Percentiles rank a stretch among this genome's conserved stretches.
These are phyloP conservation scores for Clunio marinus DNA, from an alignment of 2,888 invertebrate species.

Conservation along the genomic window DNA sequence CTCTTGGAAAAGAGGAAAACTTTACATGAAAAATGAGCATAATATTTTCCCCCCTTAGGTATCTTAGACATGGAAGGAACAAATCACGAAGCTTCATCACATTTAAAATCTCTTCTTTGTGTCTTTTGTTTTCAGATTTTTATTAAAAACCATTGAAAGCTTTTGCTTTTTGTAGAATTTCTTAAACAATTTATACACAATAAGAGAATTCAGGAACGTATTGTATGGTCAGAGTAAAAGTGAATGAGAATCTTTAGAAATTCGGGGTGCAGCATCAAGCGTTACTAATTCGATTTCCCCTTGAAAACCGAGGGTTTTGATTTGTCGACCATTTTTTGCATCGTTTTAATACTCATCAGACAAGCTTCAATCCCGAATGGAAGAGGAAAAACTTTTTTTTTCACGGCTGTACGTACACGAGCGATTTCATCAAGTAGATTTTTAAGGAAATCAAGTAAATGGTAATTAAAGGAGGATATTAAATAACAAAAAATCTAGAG, in stretches of 20 bases:
- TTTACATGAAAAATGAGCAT: not conserved
- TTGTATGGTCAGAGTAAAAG: not conserved
- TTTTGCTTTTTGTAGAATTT: too few relatives aligned
- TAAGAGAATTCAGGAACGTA: not conserved
- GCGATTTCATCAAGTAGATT: too few relatives aligned
- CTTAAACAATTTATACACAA: not conserved
- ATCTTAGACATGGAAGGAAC: too few relatives aligned
- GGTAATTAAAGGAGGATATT: constrained; percentile 13
- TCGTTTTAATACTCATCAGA: not conserved
- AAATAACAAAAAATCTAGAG: too few relatives aligned
- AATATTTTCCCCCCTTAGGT: not conserved
- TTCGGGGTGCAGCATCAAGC: constrained; percentile 14
- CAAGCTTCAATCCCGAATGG: not conserved
- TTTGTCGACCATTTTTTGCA: not conserved
- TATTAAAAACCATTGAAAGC: too few relatives aligned
- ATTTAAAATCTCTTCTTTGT: too few relatives aligned
- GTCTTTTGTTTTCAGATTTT: too few relatives aligned
- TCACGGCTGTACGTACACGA: not conserved
- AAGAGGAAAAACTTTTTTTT: not conserved
- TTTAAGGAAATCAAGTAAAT: not conserved
- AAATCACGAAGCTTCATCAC: too few relatives aligned
- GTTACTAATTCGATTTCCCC: constrained; percentile 33
- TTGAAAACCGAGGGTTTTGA: not conserved
- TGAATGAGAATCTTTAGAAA: not conserved
- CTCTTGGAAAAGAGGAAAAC: not conserved